Percentiles rank a stretch among this genome's conserved stretches.
Conservation (phyloP, 1,140 invertebrate species). For the Magallana ariakensis region DNA sequence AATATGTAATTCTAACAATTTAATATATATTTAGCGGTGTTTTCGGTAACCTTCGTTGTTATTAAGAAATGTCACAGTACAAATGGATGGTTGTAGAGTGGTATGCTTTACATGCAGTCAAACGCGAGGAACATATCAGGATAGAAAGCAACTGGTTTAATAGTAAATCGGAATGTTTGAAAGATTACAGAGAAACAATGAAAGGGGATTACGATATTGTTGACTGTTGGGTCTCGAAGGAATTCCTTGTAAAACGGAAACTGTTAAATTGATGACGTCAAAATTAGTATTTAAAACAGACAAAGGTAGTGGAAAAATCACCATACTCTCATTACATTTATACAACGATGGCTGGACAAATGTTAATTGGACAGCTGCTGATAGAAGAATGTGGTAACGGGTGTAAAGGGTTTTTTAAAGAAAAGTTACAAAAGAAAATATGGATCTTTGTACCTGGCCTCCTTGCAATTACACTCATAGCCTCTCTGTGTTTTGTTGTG, state of each 20-base stretch:
- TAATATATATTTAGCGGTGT: too few species aligned
- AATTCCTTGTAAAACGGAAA: not conserved
- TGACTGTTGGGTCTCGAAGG: not conserved
- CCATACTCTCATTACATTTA: not conserved
- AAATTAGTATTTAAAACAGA: not conserved
- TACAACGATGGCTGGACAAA: not conserved
- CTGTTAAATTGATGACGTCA: not conserved
- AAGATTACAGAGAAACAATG: not conserved
- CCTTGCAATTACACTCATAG: not conserved
- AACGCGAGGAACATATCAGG: too few species aligned
- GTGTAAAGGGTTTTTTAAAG: not conserved
- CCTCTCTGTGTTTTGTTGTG: not conserved
- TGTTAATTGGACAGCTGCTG: not conserved
- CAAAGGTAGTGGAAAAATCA: not conserved
- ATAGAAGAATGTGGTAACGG: not conserved
- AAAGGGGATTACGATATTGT: not conserved
- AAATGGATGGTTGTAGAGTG: too few species aligned
- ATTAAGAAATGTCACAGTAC: too few species aligned
- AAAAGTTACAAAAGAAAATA: not conserved
- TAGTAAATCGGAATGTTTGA: not conserved
- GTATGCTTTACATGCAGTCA: too few species aligned
- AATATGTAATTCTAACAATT: too few species aligned
- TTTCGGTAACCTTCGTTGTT: too few species aligned
- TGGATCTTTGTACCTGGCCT: not conserved
- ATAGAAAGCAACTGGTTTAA: not conserved